phyloP scores from a whole-genome alignment of 2,113 vertebrate species.

The Nicator chloris region DNA sequence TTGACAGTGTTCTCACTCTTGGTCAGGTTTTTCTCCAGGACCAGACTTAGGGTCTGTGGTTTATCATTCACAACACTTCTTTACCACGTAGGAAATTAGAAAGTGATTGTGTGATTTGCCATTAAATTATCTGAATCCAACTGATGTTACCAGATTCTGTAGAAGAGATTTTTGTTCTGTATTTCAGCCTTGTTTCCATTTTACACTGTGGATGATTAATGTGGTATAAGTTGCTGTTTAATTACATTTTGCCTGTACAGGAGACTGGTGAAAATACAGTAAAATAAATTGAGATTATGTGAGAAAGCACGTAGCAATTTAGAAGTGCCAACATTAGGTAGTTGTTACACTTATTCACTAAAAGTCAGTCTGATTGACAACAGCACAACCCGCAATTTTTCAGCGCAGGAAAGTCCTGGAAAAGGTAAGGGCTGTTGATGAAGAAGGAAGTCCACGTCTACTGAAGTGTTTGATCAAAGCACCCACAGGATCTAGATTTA shows the following conservation, averaged over 20 bases:
- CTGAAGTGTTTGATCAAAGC: not conserved
- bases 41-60: not conserved
- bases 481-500: not conserved
- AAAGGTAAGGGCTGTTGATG: not conserved
- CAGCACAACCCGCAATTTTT: not conserved
- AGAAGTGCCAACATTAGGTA: not conserved
- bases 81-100: not conserved
- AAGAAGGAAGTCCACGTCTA: not conserved
- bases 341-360: not conserved
- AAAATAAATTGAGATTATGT: not conserved
- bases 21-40: not conserved
- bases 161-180: not conserved
- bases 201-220: not conserved
- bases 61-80: not conserved
- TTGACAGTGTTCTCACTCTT: not conserved
- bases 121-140: not conserved
- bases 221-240: not conserved
- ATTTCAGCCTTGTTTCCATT: not conserved
- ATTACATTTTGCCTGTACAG: not conserved
- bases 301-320: not conserved
- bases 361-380: not conserved
- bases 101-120: not conserved
- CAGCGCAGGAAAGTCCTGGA: not conserved
- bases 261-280: not conserved
- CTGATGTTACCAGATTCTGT: not conserved